Evolutionary conservation across 2,113 vertebrate species (phyloP), one percentile per base, ranked within the genome.

Genomic region (Daboia siamensis): DNA sequence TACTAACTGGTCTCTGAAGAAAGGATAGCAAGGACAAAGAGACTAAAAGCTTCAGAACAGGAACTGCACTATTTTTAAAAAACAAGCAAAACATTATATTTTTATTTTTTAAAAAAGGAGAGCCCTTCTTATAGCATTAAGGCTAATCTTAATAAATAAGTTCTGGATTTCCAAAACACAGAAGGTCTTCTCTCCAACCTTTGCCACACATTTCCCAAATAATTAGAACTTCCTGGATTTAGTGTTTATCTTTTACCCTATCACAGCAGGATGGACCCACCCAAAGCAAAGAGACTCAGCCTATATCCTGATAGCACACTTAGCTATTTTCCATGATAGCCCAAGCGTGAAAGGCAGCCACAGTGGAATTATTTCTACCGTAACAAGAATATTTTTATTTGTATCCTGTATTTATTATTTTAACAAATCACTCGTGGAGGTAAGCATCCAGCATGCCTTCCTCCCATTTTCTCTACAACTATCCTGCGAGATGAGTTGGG

Each of bases 201-300:
- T 86, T 51, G 39, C 92, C 88, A 93, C 88, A 80, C 92, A 90
- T 23, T 93, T 90, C n/a, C 56, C 92, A 93, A 90, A 93, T 21
- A 93, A 46, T 17, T 17, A 24, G 44, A 9, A 20, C 46, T 90
- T 64, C 56, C 48, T 64, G 8, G 46, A 90, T 24, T 48, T 20
- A 39, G 29, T 93, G 21, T 93, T 93, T 93, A 69, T 80, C n/a
- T 93, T 55, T 93, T 86, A 15, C n/a, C 13, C 88, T 92, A 86
- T 90, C 88, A 21, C 8, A 85, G 56, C 55, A 90, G 69, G 88
- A 80, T 52, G 44, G 92, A 90, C 29, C 44, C 92, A 90, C 88
- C 87, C 56, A 90, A 90, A 59, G 80, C 80, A 93, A 90, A 93
- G 92, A 93, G n/a, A 64, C 69, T 88, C 55, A 54, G 56, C 92